A percentile compares a stretch with the other conserved stretches of the same genome.
phyloP scores from a whole-genome alignment of 2,888 invertebrate genomes.

The Willowsia nigromaculata region DNA sequence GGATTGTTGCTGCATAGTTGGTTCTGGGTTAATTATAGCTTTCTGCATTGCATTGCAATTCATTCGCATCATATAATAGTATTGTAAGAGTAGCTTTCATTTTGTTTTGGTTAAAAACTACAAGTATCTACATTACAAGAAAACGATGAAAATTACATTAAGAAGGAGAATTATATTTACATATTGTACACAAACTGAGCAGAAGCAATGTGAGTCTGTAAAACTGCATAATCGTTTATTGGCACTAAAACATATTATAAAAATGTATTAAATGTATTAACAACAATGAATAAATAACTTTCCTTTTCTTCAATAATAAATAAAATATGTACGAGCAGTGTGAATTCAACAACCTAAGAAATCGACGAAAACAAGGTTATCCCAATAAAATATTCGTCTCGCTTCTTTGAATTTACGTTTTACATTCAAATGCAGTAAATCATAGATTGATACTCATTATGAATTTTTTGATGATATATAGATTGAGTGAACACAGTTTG shows the following conservation, averaged over 20 bases:
- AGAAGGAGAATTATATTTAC: background rate
- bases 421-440: background rate
- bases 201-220: slow-evolving; percentile 7
- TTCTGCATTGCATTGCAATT: background rate
- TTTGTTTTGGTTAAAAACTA: background rate
- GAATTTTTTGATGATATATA: background rate
- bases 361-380: background rate
- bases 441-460: background rate
- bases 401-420: slow-evolving; percentile 19
- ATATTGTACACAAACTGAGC: slow-evolving; percentile 13
- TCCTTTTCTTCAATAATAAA: slow-evolving; percentile 39
- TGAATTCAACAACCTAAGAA: slow-evolving; percentile 1
- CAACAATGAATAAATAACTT: slow-evolving; percentile 66
- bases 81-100: background rate
- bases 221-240: slow-evolving; percentile 54
- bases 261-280: slow-evolving; percentile 14
- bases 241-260: slow-evolving; percentile 55
- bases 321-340: too few relatives aligned
- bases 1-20: background rate
- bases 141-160: slow-evolving; percentile 15
- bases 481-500: slow-evolving; percentile 51
- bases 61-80: background rate
- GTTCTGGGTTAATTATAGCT: background rate
- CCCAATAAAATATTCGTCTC: slow-evolving; percentile 2
- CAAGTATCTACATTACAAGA: background rate